Base-by-base conservation (phyloP, 2,888 invertebrate species). In the Timema podura region DNA sequence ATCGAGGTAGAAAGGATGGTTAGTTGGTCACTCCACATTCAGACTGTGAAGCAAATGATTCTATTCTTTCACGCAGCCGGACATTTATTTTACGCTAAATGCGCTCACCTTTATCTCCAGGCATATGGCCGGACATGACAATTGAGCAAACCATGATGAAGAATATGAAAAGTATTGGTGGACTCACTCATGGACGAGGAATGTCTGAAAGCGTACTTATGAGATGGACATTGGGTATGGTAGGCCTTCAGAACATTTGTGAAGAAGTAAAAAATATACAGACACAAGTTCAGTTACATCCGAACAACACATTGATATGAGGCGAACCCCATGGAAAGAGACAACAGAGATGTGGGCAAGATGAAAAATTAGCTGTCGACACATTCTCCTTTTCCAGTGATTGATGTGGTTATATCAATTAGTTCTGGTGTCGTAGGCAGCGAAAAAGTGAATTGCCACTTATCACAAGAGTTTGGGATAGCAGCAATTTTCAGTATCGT, bases 11-110 rank as follows among this genome's bases (percentile, higher is more conserved):
- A 73, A 48, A 48, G 71, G 13, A 64, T 67, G 51, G 70, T 69
- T 47, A 67, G 71, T 49, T 73, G 68, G 51, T 16, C 69, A 30
- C 68, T 71, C 30, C 70, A 73, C 68, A 57, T 74, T 49, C 15
- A 68, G 30, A 74, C 71, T 65, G 65, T 73, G 15, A 15, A 66
- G 57, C 48, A 49, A 47, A 72, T 74, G 65, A 15, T 73, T 10
- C 72, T 71, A 11, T 71, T 48, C 61, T 73, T 72, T 64, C 69
- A 74, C 46, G 71, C 71, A 46, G 65, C 64, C 59, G 77, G 76
- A 0, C 77, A 77, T 71, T 71, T 72, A 6, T 64, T 49, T 10
- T 73, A 75, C 68, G 71, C 73, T 9, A 74, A 72, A 69, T 71
- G 71, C 68, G 67, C 69, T 15, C 71, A 74, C 64, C 44, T 75